Percentiles rank a stretch among this genome's conserved stretches.
Conservation (phyloP, 2,797 vertebrate species). For the Pantherophis alleghaniensis region DNA sequence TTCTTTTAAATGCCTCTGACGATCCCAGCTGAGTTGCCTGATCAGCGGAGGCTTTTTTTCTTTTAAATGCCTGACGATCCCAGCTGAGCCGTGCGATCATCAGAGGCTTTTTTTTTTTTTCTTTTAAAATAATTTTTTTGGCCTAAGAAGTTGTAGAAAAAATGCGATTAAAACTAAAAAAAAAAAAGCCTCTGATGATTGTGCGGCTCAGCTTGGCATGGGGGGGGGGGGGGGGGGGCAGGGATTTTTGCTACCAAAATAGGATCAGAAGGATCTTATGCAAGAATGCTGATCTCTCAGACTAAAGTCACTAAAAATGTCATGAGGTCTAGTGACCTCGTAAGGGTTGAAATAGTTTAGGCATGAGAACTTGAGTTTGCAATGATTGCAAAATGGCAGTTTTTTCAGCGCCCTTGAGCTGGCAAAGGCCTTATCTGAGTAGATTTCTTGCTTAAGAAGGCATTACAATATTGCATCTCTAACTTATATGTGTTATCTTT, state of each 20-base stretch:
- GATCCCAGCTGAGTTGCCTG: too few species aligned
- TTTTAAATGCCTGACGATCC: too few species aligned
- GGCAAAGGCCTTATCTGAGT: not conserved
- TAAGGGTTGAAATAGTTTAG: not conserved
- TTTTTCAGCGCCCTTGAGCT: not conserved
- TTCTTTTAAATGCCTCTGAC: too few species aligned
- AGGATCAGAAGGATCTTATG: not conserved
- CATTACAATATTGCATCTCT: not conserved
- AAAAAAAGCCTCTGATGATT: too few species aligned
- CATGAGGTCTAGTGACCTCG: not conserved
- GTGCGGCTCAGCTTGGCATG: too few species aligned
- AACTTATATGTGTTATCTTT: not conserved
- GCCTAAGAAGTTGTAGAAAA: too few species aligned
- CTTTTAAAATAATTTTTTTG: too few species aligned
- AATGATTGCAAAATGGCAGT: not conserved
- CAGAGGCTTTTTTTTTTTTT: too few species aligned
- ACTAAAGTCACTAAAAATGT: not conserved
- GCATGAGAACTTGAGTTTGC: not conserved
- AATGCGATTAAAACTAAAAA: too few species aligned
- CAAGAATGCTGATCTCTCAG: not conserved
- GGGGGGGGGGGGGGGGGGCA: too few species aligned
- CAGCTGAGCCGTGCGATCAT: too few species aligned
- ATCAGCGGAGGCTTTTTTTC: too few species aligned
- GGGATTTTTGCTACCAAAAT: not conserved
- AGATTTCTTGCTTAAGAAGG: not conserved